Evolutionary conservation across 2,113 vertebrate genomes (phyloP).

Genomic region (Gymnocephalus cernua): DNA sequence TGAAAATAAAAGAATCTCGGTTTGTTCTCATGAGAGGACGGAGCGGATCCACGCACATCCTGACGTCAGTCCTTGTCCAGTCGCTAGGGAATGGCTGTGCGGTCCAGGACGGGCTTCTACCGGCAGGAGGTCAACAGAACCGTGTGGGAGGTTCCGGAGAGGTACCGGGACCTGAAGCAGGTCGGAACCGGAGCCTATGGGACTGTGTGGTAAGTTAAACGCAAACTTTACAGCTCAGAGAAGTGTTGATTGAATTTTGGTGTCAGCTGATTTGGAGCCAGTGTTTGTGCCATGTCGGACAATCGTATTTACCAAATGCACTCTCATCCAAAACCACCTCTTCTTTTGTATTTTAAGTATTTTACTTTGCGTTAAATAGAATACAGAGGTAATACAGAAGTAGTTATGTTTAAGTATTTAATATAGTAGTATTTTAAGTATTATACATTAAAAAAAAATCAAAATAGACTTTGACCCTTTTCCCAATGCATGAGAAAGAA

Average conservation of each 20-base stretch:
- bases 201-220: conserved; percentile 89
- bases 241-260: too few species aligned
- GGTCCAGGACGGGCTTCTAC: conserved; percentile 86
- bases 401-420: background rate
- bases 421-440: background rate
- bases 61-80: conserved; percentile 11
- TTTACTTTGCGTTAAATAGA: background rate
- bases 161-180: conserved; percentile 90
- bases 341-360: background rate
- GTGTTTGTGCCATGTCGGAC: background rate
- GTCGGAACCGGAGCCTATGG: conserved; percentile 95
- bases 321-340: background rate
- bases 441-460: background rate
- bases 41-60: background rate
- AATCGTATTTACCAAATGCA: background rate
- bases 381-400: background rate
- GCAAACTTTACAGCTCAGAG: background rate
- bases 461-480: background rate
- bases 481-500: background rate
- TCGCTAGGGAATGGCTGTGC: conserved; percentile 72
- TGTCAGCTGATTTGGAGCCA: background rate
- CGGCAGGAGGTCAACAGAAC: conserved; percentile 92
- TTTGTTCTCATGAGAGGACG: conserved; percentile 35
- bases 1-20: background rate
- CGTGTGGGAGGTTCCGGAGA: conserved; percentile 90